Evolutionary conservation across 2,113 vertebrate species (phyloP), one percentile per base, ranked within the genome.

Genomic region (Machaerirhynchus nigripectus): DNA sequence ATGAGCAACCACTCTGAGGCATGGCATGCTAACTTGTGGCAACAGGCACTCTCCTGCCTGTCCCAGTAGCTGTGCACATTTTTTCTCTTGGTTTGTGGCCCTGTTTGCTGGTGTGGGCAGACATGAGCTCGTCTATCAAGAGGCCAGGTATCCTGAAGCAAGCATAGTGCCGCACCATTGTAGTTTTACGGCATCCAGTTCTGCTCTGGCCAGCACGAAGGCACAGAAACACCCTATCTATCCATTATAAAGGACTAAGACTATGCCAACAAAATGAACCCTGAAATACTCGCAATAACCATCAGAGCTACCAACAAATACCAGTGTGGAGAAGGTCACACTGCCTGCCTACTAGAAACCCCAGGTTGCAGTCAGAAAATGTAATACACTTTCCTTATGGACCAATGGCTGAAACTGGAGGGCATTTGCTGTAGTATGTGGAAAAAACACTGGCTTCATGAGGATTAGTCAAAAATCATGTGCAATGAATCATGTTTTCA

Each of bases 101-200:
- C 52, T 27, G 9, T 46, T 13, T 2, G 2, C 22, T 6, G 4
- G 16, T 15, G 9, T 20, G 30, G 84, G 61, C 50, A 52, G 46
- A 26, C 30, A 15, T 0, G 5, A 85, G 40, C 49, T 40, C 33
- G 33, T 74, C 59, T 20, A 7, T 4, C 6, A 1, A 56, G 64
- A 37, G 13, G 27, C 33, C 47, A 33, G 11, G 14, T 59, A 39
- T 44, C 42, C 67, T 49, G 18, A 27, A 31, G 28, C 37, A 52
- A 28, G 53, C 11, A 22, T 0, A 52, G 42, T 7, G 6, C 19
- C 1, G 0, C 49, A 46, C 21, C 20, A 6, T 1, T 3, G 2
- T 1, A 28, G 56, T 30, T 47, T 49, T 24, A 57, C n/a, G 49
- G 56, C 37, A 33, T 5, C 61, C 35, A 85, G 40, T 39, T 69